Base-by-base conservation (phyloP, 2,888 invertebrate genomes). In the Acanthosepion esculentum region DNA sequence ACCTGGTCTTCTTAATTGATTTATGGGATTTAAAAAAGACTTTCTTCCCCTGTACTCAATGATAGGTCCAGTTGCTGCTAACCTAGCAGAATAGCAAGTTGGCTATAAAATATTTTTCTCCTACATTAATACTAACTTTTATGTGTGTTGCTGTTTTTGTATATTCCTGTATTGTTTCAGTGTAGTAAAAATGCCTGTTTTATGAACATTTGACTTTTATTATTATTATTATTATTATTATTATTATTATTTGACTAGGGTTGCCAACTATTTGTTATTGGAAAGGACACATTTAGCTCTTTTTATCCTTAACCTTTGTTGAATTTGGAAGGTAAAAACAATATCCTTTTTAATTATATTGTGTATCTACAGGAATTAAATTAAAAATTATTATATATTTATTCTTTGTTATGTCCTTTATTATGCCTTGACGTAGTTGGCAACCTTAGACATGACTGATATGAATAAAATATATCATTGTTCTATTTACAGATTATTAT, bases 171-270 rank as follows among this genome's bases (percentile, higher is more conserved):
- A 78, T 78, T 78, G 78, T 78, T 78, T 78, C n/a, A n/a, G 78
- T 78, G n/a, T 78, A 78, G 78, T 78, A 78, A 78, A 78, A n/a
- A 78, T 78, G 78, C 78, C 78, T 78, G 78, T 78, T 78, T 78
- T 78, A 78, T 78, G 78, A 78, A 78, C 78, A n/a, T n/a, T 78
- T n/a, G 78, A 12, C 33, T 78, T 78, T n/a, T n/a, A n/a, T n/a
- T n/a, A n/a, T n/a, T 41, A 41, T 41, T 41, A 41, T 41, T 41
- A 41, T 41, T 41, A 41, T 78, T 78, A 18, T n/a, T 12, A 15
- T 78, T 78, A 78, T 78, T 33, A n/a, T 59, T 59, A 59, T 23
- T 0, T 55, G 20, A 55, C 18, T 53, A 15, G 20, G 41, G 41
- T 41, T 41, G 41, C 41, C 41, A 41, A 41, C 41, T 3, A 41